These are phyloP conservation scores for Holcopasites calliopsidis DNA, from an alignment of 1,140 invertebrate species.

Conservation along the genomic window DNA sequence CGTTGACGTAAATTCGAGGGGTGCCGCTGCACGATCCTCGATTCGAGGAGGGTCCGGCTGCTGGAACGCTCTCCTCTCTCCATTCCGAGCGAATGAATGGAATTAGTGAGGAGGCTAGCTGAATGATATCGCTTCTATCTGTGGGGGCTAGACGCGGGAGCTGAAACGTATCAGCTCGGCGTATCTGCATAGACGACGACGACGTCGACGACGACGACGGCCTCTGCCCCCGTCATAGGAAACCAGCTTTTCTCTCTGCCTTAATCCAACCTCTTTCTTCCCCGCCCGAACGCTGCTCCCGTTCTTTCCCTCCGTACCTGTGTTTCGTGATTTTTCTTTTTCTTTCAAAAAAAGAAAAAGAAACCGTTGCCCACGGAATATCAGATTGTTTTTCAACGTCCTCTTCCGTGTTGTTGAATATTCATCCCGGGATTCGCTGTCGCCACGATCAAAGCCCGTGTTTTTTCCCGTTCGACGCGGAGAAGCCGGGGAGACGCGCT, in stretches of 20 bases:
- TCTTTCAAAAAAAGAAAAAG: background rate
- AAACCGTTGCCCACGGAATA: background rate
- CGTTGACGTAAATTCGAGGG: slow-evolving; percentile 35
- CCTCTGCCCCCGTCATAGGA: slow-evolving; percentile 50
- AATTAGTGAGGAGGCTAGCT: slow-evolving; percentile 80
- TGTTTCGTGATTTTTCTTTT: background rate
- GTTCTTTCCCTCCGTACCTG: slow-evolving; percentile 5
- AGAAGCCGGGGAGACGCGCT: background rate
- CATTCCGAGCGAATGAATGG: slow-evolving; percentile 76
- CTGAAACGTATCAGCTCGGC: slow-evolving; percentile 76
- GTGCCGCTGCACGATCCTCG: slow-evolving; percentile 29
- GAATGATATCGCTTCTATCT: slow-evolving; percentile 80
- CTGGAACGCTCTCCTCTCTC: slow-evolving; percentile 41
- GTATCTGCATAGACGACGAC: slow-evolving; percentile 77
- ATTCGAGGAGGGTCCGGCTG: slow-evolving; percentile 30
- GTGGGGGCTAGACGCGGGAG: slow-evolving; percentile 74
- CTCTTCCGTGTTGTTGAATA: background rate
- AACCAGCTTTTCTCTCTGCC: slow-evolving; percentile 57
- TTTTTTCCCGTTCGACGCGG: background rate
- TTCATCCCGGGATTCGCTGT: background rate
- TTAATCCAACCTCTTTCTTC: slow-evolving; percentile 60
- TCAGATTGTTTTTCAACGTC: background rate
- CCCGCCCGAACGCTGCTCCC: background rate
- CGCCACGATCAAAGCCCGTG: background rate
- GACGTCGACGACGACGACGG: slow-evolving; percentile 44